Evolutionary conservation across 2,797 vertebrate genomes (phyloP).

Genomic region (Mormyrus proboscirostris): DNA sequence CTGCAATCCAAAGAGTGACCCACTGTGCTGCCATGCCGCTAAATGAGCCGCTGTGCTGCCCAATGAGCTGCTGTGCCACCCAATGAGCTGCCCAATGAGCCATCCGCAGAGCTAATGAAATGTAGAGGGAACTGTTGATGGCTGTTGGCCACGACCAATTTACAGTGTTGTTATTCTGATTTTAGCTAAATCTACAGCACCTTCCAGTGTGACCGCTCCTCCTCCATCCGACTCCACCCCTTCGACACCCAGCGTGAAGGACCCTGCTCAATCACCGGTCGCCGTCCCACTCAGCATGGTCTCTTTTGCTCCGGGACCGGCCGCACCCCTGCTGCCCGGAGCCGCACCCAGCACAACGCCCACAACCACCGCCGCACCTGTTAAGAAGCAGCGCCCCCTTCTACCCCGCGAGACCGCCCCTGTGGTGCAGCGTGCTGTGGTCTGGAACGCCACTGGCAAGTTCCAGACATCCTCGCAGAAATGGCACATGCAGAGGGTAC

Average conservation of each 20-base stretch:
- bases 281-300: constrained; percentile 62
- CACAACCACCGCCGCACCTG: constrained; percentile 46
- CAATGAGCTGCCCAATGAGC: not conserved
- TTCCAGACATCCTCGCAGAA: constrained; percentile 97
- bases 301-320: constrained; percentile 55
- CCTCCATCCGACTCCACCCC: constrained; percentile 66
- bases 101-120: not conserved
- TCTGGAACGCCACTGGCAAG: constrained; percentile 89
- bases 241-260: constrained; percentile 50
- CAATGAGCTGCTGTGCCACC: not conserved
- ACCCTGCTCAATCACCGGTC: constrained; percentile 67
- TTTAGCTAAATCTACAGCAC: constrained; percentile 71
- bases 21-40: not conserved
- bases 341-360: constrained; percentile 57
- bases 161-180: not conserved
- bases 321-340: constrained; percentile 39
- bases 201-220: constrained; percentile 57
- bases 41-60: not conserved
- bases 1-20: not conserved
- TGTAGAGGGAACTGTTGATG: not conserved
- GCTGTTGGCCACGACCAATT: not conserved
- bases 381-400: constrained; percentile 95
- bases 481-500: constrained; percentile 98
- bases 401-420: constrained; percentile 88
- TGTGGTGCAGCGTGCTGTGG: constrained; percentile 83